Evolutionary conservation across 2,113 vertebrate genomes (phyloP), one percentile per base, ranked within the genome.

Genomic region (Prionailurus viverrinus): DNA sequence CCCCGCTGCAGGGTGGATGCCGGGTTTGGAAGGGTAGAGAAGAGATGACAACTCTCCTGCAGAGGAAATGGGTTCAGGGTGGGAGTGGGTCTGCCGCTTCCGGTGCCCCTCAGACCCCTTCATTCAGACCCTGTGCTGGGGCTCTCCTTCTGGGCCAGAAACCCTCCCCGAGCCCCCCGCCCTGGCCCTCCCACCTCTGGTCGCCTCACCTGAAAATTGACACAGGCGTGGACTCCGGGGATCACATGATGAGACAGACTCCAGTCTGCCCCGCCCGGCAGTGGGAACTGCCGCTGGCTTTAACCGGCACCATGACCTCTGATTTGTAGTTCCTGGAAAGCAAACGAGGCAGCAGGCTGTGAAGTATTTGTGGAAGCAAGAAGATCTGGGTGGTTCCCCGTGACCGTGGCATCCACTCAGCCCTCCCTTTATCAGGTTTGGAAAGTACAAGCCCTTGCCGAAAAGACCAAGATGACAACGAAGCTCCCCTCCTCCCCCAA

Each of bases 221-320:
- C 92, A 94, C 39, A 0, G 4, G 31, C 48, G 9, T 14, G 19
- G 84, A 66, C 94, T 78, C 90, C 69, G 29, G 61, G 91, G 94
- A 96, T 99, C 99, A 99, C 99, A 99, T 99, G 73, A 99, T 63
- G 95, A 99, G 99, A 97, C 99, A 99, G 41, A 99, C 99, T 83
- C 99, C 99, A 12, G 99, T 99, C 97, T 99, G 99, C 58, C 99
- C 98, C 0, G 98, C 73, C 82, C 99, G 98, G 89, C 98, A 99
- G 95, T 98, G 98, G 7, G 98, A 98, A 74, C 99, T 98, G 95
- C 99, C 99, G 8, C 98, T 91, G 18, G 98, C 94, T 96, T 98
- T 99, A 83, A 98, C 69, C 11, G 98, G 98, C 76, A 99, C 98
- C 68, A 99, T 97, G 78, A 98, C 98, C 94, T 99, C 99, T 18